These are phyloP conservation scores for Haliclystus octoradiatus DNA, from an alignment of 30 jellyfish, hydroid and myxozoan genomes.

Conservation along the genomic window DNA sequence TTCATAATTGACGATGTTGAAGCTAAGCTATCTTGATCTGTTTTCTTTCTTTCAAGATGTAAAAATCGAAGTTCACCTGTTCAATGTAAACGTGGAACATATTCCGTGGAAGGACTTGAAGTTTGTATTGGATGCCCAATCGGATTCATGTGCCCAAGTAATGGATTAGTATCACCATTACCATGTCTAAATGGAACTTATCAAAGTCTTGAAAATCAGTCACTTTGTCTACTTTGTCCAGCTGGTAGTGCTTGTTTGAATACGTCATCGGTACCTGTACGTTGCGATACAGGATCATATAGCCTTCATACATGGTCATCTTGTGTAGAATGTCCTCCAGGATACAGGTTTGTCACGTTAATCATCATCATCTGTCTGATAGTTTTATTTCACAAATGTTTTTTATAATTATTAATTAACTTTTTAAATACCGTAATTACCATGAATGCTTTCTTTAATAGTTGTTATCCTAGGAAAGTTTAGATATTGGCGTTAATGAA, in stretches of 20 bases:
- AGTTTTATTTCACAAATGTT: not conserved
- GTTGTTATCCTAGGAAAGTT: too few relatives aligned
- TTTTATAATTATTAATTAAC: not conserved
- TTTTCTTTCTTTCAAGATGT: not conserved
- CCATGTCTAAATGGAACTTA: constrained; percentile 30
- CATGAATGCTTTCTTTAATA: too few relatives aligned
- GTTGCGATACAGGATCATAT: constrained; percentile 23
- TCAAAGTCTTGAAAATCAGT: constrained; percentile 4
- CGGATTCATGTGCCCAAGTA: constrained; percentile 30
- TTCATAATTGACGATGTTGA: too few relatives aligned
- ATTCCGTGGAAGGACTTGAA: too few relatives aligned
- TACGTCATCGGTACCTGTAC: constrained; percentile 15
- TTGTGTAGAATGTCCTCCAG: constrained; percentile 30
- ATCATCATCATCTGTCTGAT: not conserved
- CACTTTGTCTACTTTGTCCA: constrained; percentile 23
- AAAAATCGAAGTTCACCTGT: too few relatives aligned
- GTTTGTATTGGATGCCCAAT: constrained; percentile 6
- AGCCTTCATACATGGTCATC: constrained; percentile 3
- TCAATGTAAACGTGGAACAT: too few relatives aligned
- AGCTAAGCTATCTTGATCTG: too few relatives aligned
- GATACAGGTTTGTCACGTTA: constrained; percentile 20
- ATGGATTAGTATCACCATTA: not conserved
- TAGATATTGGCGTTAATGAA: too few relatives aligned
- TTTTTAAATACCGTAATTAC: too few relatives aligned
- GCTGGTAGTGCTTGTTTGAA: constrained; percentile 22